Evolutionary conservation across 2,888 invertebrate species (phyloP).

Genomic region (Dermolepida albohirtum): DNA sequence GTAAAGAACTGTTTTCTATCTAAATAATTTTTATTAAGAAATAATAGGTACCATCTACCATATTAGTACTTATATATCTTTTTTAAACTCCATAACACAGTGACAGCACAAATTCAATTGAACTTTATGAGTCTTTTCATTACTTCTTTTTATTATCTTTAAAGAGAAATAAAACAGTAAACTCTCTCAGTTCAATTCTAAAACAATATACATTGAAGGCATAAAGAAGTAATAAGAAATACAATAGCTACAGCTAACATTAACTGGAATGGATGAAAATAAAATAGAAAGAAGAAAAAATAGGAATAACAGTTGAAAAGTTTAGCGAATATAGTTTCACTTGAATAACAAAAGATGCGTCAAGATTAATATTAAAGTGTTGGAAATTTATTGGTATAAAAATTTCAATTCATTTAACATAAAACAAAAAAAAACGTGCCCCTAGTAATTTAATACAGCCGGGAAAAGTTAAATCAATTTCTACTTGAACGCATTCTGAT

Average conservation of each 20-base stretch:
- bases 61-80: no score
- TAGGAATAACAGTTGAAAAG: slow-evolving; percentile 6
- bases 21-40: no score
- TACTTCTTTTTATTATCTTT: slow-evolving; percentile 24
- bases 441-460: slow-evolving; percentile 28
- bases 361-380: slow-evolving; percentile 12
- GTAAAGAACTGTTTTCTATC: no score
- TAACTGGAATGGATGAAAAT: not conserved
- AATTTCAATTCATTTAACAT: slow-evolving; percentile 36
- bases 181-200: slow-evolving; percentile 22
- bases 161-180: slow-evolving; percentile 22
- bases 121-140: slow-evolving; percentile 24
- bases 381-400: slow-evolving; percentile 31
- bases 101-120: slow-evolving; percentile 26
- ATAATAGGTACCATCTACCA: no score
- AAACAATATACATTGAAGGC: slow-evolving; percentile 13
- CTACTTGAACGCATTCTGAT: slow-evolving; percentile 34
- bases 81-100: no score
- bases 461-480: slow-evolving; percentile 38
- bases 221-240: slow-evolving; percentile 5
- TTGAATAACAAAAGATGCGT: slow-evolving; percentile 28
- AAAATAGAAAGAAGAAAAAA: slow-evolving; percentile 9
- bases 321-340: not conserved
- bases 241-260: not conserved
- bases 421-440: slow-evolving; percentile 16